Conservation (phyloP, 2,113 vertebrate species). For the Ardeotis arabs region DNA sequence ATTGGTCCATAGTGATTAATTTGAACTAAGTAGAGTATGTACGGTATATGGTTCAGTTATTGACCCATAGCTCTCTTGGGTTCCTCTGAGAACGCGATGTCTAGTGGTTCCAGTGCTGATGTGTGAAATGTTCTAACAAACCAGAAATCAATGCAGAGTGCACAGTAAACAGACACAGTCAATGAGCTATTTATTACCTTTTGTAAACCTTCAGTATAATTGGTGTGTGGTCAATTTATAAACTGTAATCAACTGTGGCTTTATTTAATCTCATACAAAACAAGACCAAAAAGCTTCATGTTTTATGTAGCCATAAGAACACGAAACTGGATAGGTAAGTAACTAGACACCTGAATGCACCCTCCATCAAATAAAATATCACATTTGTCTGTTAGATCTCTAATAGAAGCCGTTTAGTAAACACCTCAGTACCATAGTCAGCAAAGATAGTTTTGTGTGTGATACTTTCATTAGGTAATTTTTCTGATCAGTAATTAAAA, state of each 20-base stretch:
- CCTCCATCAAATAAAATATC: not conserved
- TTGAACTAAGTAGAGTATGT: not conserved
- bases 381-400: not conserved
- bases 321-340: not conserved
- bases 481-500: not conserved
- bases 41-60: not conserved
- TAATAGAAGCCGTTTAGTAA: not conserved
- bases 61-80: not conserved
- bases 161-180: slow-evolving; percentile 14
- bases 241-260: slow-evolving; percentile 6
- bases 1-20: slow-evolving; percentile 20
- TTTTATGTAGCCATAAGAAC: not conserved
- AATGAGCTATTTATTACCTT: slow-evolving; percentile 54
- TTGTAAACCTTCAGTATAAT: slow-evolving; percentile 33
- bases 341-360: not conserved
- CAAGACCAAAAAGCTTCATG: not conserved
- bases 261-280: slow-evolving; percentile 20
- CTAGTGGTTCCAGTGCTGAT: slow-evolving; percentile 15
- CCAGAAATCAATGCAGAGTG: slow-evolving; percentile 47
- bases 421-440: not conserved
- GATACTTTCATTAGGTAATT: not conserved
- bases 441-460: not conserved
- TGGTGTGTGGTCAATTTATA: slow-evolving; percentile 28
- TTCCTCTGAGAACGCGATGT: not conserved
- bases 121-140: slow-evolving; percentile 44